A percentile compares a stretch with the other conserved stretches of the same genome.
Evolutionary conservation across 1,140 invertebrate genomes (phyloP).

Genomic region (Ctenoplectra terminalis): DNA sequence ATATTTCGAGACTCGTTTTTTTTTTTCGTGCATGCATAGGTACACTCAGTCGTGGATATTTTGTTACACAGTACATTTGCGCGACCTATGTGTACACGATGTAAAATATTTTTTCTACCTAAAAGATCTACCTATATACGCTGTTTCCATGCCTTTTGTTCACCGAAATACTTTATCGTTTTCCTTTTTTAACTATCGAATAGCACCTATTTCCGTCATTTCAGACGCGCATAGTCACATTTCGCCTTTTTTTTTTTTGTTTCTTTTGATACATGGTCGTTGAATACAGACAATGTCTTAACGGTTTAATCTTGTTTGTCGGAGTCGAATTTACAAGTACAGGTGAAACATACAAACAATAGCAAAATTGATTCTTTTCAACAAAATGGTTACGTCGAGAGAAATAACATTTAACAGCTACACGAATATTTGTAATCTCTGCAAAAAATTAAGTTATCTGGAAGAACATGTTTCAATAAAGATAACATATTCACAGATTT

Average conservation of each 20-base stretch:
- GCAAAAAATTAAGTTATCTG: not conserved
- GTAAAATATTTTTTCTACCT: conserved; percentile 69
- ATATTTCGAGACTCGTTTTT: not conserved
- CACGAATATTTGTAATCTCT: not conserved
- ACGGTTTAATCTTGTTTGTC: not conserved
- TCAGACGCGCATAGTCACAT: conserved; percentile 30
- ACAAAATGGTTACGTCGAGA: not conserved
- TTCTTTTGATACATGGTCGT: conserved; percentile 6
- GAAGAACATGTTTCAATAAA: too few relatives aligned
- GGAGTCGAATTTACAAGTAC: conserved; percentile 38
- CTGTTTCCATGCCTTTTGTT: conserved; percentile 13
- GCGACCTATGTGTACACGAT: conserved; percentile 44
- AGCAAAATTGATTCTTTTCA: not conserved
- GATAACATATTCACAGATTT: too few relatives aligned
- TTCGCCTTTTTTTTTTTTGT: not conserved
- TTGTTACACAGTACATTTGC: conserved; percentile 7
- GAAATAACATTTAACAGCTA: too few relatives aligned
- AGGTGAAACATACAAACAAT: not conserved
- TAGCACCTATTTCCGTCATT: conserved; percentile 66
- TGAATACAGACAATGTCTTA: not conserved
- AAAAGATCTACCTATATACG: conserved; percentile 67
- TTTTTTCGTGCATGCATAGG: conserved; percentile 1
- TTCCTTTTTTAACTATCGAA: conserved; percentile 55
- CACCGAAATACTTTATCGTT: conserved; percentile 22
- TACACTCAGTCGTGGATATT: conserved; percentile 23